Conservation (phyloP, 2,797 vertebrate species). For the Crax fasciolata region DNA sequence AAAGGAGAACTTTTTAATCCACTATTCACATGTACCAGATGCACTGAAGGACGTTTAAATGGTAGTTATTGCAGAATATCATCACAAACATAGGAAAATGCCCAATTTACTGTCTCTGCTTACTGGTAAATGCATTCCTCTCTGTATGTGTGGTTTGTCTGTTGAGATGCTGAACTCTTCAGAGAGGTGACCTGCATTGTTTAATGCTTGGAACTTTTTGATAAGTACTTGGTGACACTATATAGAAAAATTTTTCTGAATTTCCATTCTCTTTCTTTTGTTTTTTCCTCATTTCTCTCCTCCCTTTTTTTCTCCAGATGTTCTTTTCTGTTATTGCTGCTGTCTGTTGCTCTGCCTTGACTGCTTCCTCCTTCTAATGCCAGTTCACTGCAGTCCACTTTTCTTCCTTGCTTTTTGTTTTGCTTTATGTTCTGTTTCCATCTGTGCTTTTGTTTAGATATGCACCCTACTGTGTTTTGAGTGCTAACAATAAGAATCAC, state of each 20-base stretch:
- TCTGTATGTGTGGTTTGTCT: background rate
- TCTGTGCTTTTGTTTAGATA: background rate
- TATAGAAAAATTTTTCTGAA: fast-evolving
- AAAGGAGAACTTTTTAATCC: background rate
- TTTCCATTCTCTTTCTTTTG: background rate
- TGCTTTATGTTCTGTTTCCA: background rate
- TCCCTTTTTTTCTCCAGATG: background rate
- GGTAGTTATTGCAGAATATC: background rate
- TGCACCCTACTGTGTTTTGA: background rate
- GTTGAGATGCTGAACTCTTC: background rate
- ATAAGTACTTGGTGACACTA: background rate
- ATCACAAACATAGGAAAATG: background rate
- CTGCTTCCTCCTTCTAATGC: background rate
- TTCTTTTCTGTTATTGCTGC: background rate
- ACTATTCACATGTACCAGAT: background rate
- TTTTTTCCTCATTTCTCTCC: background rate
- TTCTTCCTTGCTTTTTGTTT: background rate
- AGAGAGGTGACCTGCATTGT: background rate
- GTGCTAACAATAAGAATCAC: background rate
- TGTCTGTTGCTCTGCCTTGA: background rate
- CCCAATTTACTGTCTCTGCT: background rate
- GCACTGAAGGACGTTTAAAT: background rate
- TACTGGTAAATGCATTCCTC: background rate
- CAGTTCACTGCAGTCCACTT: background rate
- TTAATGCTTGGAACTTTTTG: background rate